These are phyloP conservation scores for Lasius fuliginosus DNA, from an alignment of 2,888 invertebrate species.

Conservation along the genomic window DNA sequence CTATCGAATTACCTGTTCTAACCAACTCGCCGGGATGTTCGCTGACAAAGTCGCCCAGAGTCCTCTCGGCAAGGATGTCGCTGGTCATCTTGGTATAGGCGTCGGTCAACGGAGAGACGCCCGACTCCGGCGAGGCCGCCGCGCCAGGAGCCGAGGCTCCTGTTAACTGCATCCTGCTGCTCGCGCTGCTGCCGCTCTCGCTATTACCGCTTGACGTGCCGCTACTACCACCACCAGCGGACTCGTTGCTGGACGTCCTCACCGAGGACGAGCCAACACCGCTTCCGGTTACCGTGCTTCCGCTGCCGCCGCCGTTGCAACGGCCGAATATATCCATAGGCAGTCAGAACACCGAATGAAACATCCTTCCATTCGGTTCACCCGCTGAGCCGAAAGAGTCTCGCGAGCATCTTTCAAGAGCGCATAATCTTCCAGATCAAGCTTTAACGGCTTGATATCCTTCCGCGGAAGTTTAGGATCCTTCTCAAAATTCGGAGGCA, in stretches of 20 bases:
- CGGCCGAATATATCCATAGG: slow-evolving; percentile 86
- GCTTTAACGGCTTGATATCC: slow-evolving; percentile 39
- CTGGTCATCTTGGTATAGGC: slow-evolving; percentile 92
- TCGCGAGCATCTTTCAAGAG: slow-evolving; percentile 19
- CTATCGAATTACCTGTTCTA: slow-evolving; percentile 89
- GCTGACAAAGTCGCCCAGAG: slow-evolving; percentile 94
- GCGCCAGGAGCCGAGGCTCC: slow-evolving; percentile 85
- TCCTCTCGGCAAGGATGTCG: slow-evolving; percentile 95
- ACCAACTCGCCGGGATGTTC: slow-evolving; percentile 97
- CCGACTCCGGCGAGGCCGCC: slow-evolving; percentile 85
- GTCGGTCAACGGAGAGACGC: slow-evolving; percentile 85
- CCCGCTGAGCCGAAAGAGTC: slow-evolving; percentile 47
- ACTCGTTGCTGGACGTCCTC: slow-evolving; percentile 75
- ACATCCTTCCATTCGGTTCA: slow-evolving; percentile 81
- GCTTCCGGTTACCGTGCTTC: slow-evolving; percentile 80
- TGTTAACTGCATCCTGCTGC: slow-evolving; percentile 84
- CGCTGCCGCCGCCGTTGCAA: slow-evolving; percentile 84
- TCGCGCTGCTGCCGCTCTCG: slow-evolving; percentile 70
- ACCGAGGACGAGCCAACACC: slow-evolving; percentile 69
- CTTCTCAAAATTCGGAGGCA: neutral
- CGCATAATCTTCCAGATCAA: slow-evolving; percentile 31
- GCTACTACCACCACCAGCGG: slow-evolving; percentile 67
- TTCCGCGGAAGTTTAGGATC: neutral
- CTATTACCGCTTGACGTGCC: slow-evolving; percentile 68
- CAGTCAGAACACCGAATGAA: slow-evolving; percentile 84